Conservation (phyloP, 2,797 vertebrate genomes). For the Lerista edwardsae region DNA sequence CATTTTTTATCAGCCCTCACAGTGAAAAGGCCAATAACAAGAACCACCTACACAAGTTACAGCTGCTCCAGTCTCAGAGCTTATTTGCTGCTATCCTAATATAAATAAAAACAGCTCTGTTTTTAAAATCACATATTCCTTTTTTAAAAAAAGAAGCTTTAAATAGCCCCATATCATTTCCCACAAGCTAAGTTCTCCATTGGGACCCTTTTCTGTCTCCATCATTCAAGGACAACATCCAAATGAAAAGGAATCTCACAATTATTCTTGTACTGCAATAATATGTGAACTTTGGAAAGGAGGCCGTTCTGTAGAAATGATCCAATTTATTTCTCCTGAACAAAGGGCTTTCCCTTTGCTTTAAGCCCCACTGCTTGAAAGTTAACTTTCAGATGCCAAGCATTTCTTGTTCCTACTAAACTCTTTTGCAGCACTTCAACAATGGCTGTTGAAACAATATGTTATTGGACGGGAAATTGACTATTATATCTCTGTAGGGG, state of each 20-base stretch:
- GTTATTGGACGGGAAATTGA: background rate
- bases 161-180: background rate
- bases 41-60: background rate
- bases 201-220: background rate
- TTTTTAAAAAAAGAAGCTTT: background rate
- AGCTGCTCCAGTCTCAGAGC: background rate
- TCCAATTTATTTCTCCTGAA: background rate
- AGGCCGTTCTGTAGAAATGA: background rate
- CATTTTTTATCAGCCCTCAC: slow-evolving; percentile 42
- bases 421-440: background rate
- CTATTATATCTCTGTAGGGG: background rate
- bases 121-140: background rate
- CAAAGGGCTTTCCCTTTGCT: background rate
- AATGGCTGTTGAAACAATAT: background rate
- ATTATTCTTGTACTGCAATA: background rate
- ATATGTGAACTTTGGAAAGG: background rate
- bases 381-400: background rate
- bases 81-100: background rate
- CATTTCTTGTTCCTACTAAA: background rate
- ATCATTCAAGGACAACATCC: background rate
- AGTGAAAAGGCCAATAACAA: background rate
- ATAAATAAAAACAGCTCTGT: background rate
- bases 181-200: background rate
- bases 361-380: background rate
- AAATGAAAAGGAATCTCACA: background rate